phyloP scores from a whole-genome alignment of 2,113 vertebrate species.

The Erythrocercus mccallii region DNA sequence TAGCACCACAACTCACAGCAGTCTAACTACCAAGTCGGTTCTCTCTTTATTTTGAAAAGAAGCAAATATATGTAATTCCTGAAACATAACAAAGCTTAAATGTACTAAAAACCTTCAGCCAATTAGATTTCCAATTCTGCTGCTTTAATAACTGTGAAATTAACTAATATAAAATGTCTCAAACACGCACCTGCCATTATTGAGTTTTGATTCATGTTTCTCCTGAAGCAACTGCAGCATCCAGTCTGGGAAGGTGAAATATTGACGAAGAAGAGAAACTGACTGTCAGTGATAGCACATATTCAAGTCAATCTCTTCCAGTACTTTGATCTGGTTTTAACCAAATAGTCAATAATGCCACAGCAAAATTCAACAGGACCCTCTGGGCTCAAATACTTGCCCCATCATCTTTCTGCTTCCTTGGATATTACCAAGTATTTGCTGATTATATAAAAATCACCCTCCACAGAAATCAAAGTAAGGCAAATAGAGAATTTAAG shows the following conservation, averaged over 20 bases:
- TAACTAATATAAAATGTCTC: not conserved
- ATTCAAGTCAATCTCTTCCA: not conserved
- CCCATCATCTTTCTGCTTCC: not conserved
- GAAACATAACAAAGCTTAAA: not conserved
- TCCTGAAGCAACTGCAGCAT: not conserved
- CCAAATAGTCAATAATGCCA: not conserved
- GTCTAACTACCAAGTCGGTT: not conserved
- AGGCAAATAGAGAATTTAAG: not conserved
- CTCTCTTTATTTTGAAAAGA: not conserved
- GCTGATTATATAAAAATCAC: not conserved
- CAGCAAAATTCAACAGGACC: not conserved
- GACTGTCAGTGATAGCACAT: not conserved
- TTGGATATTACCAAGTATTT: not conserved
- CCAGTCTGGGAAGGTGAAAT: not conserved
- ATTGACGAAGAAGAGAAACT: not conserved
- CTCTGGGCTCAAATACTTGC: not conserved
- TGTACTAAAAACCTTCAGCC: not conserved
- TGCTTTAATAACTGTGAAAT: not conserved
- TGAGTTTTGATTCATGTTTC: not conserved
- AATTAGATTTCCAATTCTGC: not conserved
- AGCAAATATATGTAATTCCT: not conserved
- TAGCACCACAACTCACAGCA: fast-evolving
- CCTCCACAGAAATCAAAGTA: not conserved
- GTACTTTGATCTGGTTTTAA: not conserved
- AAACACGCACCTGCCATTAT: not conserved